These are phyloP conservation scores for human DNA, from an alignment of 2,113 vertebrate genomes.

Conservation along the genomic window GRCh38 chr4:110864001-110864500, in stretches of 20 bases:
- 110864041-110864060: not conserved
- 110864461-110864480: not conserved
- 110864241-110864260: not conserved
- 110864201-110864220: not conserved
- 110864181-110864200: slow-evolving; percentile 11
- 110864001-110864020: not conserved
- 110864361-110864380: not conserved
- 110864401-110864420: not conserved
- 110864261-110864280: not conserved
- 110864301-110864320: not conserved
- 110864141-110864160: not conserved
- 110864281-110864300: not conserved
- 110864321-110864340: not conserved
- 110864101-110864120: not conserved
- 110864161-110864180: not conserved
- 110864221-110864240: not conserved
- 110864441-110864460: not conserved
- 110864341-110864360: not conserved
- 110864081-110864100: not conserved
- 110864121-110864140: not conserved
- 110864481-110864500: slow-evolving; percentile 46
- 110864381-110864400: not conserved
- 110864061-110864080: not conserved
- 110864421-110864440: not conserved
- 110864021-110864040: not conserved